phyloP scores from a whole-genome alignment of 92 coral and sea anemone genomes.

The Phenganax marumi region DNA sequence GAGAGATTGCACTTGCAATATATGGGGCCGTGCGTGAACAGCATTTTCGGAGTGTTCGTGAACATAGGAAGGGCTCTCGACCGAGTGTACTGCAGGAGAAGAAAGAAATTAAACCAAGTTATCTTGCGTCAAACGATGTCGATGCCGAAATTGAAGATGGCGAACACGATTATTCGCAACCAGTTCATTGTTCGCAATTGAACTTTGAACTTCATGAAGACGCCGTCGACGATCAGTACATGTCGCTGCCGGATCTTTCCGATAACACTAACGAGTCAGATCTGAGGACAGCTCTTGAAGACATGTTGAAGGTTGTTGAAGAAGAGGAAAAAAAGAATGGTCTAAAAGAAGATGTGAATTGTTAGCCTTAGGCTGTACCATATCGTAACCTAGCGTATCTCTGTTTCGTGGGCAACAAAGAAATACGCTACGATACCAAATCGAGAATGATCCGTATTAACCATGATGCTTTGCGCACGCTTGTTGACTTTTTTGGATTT shows the following conservation, averaged over 20 bases:
- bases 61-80: constrained; percentile 65
- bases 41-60: constrained; percentile 80
- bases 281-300: constrained; percentile 40
- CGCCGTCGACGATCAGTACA: constrained; percentile 5
- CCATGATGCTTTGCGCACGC: too few species aligned
- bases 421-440: too few species aligned
- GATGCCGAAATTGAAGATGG: background rate
- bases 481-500: too few species aligned
- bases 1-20: constrained; percentile 73
- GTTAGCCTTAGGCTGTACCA: background rate
- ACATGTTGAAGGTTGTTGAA: constrained; percentile 41
- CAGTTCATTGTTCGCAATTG: background rate
- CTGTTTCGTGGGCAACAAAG: background rate
- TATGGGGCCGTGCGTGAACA: constrained; percentile 88
- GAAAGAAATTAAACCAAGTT: background rate
- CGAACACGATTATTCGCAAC: background rate
- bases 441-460: too few species aligned
- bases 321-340: constrained; percentile 33
- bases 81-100: constrained; percentile 4
- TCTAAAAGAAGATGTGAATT: background rate
- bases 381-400: background rate
- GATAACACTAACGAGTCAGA: constrained; percentile 27
- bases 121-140: background rate
- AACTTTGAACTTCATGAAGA: constrained; percentile 39
- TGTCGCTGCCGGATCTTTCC: constrained; percentile 42